These are phyloP conservation scores for Carabus problematicus DNA, from an alignment of 2,888 invertebrate genomes.

Conservation along the genomic window DNA sequence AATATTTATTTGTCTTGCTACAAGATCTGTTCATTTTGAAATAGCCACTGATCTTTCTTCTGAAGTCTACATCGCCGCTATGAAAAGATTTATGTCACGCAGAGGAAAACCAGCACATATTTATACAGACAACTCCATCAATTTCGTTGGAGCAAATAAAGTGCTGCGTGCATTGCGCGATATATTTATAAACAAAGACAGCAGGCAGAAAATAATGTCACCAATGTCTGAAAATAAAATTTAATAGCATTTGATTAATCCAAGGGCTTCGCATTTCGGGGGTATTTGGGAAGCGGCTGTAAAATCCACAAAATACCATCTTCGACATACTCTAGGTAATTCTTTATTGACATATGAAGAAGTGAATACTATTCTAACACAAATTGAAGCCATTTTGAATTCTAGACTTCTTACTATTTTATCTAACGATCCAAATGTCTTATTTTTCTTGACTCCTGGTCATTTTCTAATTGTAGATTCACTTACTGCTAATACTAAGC, in stretches of 20 bases:
- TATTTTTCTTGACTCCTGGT: constrained; percentile 43
- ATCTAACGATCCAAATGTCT: constrained; percentile 46
- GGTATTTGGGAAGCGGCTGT: constrained; percentile 51
- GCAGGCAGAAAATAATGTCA: constrained; percentile 16
- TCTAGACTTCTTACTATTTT: constrained; percentile 48
- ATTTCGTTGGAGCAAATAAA: constrained; percentile 41
- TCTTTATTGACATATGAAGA: constrained; percentile 48
- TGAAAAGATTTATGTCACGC: constrained; percentile 43
- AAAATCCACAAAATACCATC: constrained; percentile 48
- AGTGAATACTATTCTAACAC: constrained; percentile 47
- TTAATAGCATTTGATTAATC: constrained; percentile 48
- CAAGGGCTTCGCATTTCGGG: constrained; percentile 48
- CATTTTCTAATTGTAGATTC: constrained; percentile 48
- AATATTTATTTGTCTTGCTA: constrained; percentile 51
- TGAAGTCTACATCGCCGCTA: constrained; percentile 43
- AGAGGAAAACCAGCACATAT: constrained; percentile 38
- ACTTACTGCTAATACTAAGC: constrained; percentile 44
- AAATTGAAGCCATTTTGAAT: constrained; percentile 50
- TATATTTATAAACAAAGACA: constrained; percentile 33
- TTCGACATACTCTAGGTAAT: constrained; percentile 45
- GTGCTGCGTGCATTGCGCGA: constrained; percentile 31
- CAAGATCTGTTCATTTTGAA: constrained; percentile 51
- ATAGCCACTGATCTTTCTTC: constrained; percentile 42
- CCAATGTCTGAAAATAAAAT: constrained; percentile 26
- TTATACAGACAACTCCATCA: constrained; percentile 22